Conservation (phyloP, 1,140 invertebrate species). For the Tribolium madens region DNA sequence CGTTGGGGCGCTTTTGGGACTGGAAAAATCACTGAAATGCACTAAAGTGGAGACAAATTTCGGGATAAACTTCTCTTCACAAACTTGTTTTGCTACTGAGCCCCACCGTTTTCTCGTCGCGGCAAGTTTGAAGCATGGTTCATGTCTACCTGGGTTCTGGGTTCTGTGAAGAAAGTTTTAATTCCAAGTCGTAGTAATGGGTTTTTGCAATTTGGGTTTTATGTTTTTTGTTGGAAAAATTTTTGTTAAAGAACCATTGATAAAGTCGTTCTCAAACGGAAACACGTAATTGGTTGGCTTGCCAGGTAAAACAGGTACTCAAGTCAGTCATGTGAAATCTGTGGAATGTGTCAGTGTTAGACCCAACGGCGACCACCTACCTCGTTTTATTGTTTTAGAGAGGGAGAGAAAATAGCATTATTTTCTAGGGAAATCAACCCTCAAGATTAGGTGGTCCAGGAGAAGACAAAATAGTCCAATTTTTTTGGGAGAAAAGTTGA, state of each 20-base stretch:
- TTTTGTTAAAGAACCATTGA: background rate
- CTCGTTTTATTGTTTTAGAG: constrained; percentile 37
- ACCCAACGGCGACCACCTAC: constrained; percentile 47
- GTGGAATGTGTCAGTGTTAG: constrained; percentile 42
- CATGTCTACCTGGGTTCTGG: background rate
- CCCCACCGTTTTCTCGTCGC: constrained; percentile 48
- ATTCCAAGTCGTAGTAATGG: too few species aligned
- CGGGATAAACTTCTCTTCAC: constrained; percentile 48
- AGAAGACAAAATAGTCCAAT: too few species aligned
- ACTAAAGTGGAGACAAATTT: constrained; percentile 43
- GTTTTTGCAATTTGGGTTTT: too few species aligned
- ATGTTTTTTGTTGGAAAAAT: too few species aligned
- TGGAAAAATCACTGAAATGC: constrained; percentile 13
- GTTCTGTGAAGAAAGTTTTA: background rate
- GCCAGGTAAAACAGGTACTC: constrained; percentile 37
- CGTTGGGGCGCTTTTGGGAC: constrained; percentile 2
- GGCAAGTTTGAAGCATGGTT: constrained; percentile 49
- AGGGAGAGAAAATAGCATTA: background rate
- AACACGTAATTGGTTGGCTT: constrained; percentile 30
- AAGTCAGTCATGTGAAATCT: constrained; percentile 22
- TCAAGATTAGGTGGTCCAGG: too few species aligned
- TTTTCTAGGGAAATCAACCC: too few species aligned
- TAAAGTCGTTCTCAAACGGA: constrained; percentile 22
- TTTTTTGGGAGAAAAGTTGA: too few species aligned
- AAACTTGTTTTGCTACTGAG: constrained; percentile 56